Evolutionary conservation across 2,797 vertebrate species (phyloP).

Genomic region (Buphagus erythrorhynchus): DNA sequence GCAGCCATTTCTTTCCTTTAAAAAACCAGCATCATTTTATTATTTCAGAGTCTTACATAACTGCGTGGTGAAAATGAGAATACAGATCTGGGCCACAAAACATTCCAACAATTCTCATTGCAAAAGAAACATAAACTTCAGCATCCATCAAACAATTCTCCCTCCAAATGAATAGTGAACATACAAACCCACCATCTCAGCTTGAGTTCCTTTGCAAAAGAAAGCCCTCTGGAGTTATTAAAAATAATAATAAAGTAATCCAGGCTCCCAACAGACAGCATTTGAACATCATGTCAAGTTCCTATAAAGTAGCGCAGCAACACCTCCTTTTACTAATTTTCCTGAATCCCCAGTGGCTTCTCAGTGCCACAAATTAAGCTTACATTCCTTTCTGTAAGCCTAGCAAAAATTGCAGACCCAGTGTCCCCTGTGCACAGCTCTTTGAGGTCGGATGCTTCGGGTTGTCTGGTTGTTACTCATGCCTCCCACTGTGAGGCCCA

Average conservation of each 20-base stretch:
- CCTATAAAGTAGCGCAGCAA: conserved; percentile 52
- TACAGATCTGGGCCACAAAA: conserved; percentile 25
- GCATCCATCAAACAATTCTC: conserved; percentile 63
- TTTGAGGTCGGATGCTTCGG: conserved; percentile 42
- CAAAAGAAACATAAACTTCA: conserved; percentile 61
- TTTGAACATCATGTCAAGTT: conserved; percentile 51
- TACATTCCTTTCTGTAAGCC: conserved; percentile 49
- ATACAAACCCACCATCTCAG: conserved; percentile 64
- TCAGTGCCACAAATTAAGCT: conserved; percentile 30
- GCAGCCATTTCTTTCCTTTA: conserved; percentile 18
- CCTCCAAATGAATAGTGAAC: conserved; percentile 64
- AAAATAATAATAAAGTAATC: conserved; percentile 51
- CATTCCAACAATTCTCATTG: conserved; percentile 56
- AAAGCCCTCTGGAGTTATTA: conserved; percentile 64
- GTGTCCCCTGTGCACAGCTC: conserved; percentile 12
- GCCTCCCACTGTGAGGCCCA: not conserved
- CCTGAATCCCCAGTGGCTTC: conserved; percentile 17
- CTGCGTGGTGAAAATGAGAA: conserved; percentile 57
- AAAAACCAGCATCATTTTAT: conserved; percentile 24
- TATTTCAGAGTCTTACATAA: conserved; percentile 54
- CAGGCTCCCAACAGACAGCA: conserved; percentile 43
- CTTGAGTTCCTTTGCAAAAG: conserved; percentile 64
- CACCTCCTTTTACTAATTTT: conserved; percentile 53
- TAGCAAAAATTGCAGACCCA: conserved; percentile 5
- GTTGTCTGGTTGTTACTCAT: conserved; percentile 31